A percentile compares a stretch with the other conserved stretches of the same genome.
phyloP scores from a whole-genome alignment of 2,797 vertebrate genomes.

The Poecile montanus region DNA sequence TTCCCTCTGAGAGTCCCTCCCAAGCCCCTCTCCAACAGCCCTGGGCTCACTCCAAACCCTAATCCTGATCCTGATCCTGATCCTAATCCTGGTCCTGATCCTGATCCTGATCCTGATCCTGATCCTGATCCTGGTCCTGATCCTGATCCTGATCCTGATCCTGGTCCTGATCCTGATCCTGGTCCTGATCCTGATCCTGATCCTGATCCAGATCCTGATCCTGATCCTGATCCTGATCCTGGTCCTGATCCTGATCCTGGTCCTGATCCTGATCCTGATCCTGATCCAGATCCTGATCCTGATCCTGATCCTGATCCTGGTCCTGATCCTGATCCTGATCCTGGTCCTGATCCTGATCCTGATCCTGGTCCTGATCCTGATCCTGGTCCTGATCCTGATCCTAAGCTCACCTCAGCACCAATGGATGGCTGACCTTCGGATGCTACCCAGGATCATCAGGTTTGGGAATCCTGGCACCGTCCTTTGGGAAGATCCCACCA shows the following conservation, averaged over 20 bases:
- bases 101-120: not conserved
- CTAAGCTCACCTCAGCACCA: not conserved
- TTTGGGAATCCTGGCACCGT: not conserved
- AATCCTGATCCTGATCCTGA: not conserved
- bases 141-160: not conserved
- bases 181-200: not conserved
- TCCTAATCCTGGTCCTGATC: not conserved
- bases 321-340: too few relatives aligned
- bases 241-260: too few relatives aligned
- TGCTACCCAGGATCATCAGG: not conserved
- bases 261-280: too few relatives aligned
- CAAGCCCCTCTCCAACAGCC: not conserved
- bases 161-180: not conserved
- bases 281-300: too few relatives aligned
- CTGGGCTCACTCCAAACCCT: not conserved
- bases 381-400: not conserved
- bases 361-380: too few relatives aligned
- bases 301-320: too few relatives aligned
- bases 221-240: not conserved
- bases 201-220: not conserved
- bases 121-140: not conserved
- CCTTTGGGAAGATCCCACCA: not conserved
- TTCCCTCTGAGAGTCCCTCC: not conserved
- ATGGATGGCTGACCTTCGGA: not conserved
- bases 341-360: too few relatives aligned